Conservation (phyloP, 2,797 vertebrate genomes). For the Karalla daura region DNA sequence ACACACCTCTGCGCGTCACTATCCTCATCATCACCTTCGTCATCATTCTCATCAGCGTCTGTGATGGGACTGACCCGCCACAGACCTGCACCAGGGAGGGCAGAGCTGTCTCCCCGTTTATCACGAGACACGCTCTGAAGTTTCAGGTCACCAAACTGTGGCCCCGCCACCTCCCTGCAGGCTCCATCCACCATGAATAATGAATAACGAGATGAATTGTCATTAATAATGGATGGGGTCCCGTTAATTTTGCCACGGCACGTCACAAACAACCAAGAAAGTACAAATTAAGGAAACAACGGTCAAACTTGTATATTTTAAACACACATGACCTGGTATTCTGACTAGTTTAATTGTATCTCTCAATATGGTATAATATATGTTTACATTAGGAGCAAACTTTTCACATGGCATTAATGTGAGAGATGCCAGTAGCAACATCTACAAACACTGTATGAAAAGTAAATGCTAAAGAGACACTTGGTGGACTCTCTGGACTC, state of each 20-base stretch:
- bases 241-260: conserved; percentile 60
- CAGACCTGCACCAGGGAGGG: conserved; percentile 49
- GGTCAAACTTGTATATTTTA: conserved; percentile 21
- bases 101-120: conserved; percentile 48
- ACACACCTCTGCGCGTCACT: conserved; percentile 46
- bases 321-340: neutral
- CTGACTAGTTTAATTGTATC: neutral
- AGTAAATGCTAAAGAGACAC: too few species aligned
- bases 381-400: neutral
- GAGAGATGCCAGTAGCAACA: too few species aligned
- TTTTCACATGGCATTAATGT: too few species aligned
- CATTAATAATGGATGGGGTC: conserved; percentile 64
- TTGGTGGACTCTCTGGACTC: neutral
- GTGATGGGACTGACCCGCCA: conserved; percentile 55
- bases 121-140: conserved; percentile 50
- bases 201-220: conserved; percentile 55
- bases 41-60: conserved; percentile 41
- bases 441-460: too few species aligned
- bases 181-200: conserved; percentile 58
- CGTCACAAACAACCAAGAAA: conserved; percentile 52
- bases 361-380: neutral
- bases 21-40: conserved; percentile 55
- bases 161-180: conserved; percentile 43
- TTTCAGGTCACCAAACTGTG: conserved; percentile 60
- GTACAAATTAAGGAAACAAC: conserved; percentile 49